Evolutionary conservation across 2,113 vertebrate genomes (phyloP).

Genomic region (Ochotona curzoniae): DNA sequence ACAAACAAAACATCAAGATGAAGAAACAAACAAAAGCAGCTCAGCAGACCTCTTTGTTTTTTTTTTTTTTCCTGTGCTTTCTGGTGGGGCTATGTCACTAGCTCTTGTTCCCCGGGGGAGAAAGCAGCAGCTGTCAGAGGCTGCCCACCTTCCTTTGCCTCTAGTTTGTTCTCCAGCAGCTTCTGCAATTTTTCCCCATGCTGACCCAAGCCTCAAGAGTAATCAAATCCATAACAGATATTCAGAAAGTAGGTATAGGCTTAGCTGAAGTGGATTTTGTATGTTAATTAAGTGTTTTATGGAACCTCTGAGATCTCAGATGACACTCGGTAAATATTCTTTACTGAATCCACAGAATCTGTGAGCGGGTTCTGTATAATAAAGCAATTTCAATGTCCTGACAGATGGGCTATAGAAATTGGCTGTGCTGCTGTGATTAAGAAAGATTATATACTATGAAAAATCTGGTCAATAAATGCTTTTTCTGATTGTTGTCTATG

Average conservation of each 20-base stretch:
- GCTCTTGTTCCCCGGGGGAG: background rate
- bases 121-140: conserved; percentile 62
- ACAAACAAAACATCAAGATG: conserved; percentile 53
- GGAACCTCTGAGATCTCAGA: conserved; percentile 81
- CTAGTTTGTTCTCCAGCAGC: conserved; percentile 49
- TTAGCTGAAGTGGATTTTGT: conserved; percentile 82
- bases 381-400: conserved; percentile 81
- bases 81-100: conserved; percentile 23
- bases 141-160: conserved; percentile 63
- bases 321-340: conserved; percentile 81
- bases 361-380: conserved; percentile 78
- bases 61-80: background rate
- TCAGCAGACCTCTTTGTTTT: background rate
- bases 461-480: conserved; percentile 74
- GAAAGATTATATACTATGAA: conserved; percentile 78
- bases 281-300: conserved; percentile 84
- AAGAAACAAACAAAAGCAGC: conserved; percentile 70
- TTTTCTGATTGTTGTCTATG: conserved; percentile 64
- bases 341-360: conserved; percentile 78
- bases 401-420: conserved; percentile 82
- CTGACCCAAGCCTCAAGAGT: conserved; percentile 68
- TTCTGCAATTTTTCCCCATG: conserved; percentile 58
- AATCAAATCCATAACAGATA: conserved; percentile 81
- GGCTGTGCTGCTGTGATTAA: conserved; percentile 76
- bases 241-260: conserved; percentile 80